A percentile compares a stretch with the other conserved stretches of the same genome.
Conservation (phyloP, 2,797 vertebrate genomes). For the Choloepus didactylus region DNA sequence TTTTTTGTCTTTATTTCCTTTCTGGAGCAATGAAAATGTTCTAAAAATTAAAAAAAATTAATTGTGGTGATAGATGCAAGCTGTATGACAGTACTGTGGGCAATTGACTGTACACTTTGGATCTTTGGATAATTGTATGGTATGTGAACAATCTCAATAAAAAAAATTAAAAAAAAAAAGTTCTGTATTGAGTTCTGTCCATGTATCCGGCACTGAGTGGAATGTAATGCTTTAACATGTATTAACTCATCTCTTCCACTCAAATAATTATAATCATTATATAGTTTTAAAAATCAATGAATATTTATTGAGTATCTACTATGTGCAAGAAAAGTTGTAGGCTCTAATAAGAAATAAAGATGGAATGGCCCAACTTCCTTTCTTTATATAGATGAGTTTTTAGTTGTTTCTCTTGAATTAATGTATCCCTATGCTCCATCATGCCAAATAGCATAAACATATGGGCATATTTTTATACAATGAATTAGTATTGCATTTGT, state of each 20-base stretch:
- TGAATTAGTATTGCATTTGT: not conserved
- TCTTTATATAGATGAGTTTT: not conserved
- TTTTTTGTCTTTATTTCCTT: no score
- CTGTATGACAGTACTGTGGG: no score
- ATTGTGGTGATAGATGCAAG: no score
- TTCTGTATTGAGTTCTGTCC: not conserved
- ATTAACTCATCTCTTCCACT: not conserved
- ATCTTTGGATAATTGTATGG: no score
- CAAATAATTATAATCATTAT: conserved; percentile 21
- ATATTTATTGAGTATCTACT: conserved; percentile 49
- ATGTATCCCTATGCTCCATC: not conserved
- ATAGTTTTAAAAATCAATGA: conserved; percentile 1
- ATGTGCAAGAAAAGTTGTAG: not conserved
- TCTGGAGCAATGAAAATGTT: no score
- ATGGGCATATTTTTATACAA: not conserved
- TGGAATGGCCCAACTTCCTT: not conserved
- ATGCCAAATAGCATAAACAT: not conserved
- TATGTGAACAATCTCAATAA: no score
- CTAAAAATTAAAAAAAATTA: no score
- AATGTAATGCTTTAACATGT: not conserved
- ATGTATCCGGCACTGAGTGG: not conserved
- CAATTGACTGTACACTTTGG: no score
- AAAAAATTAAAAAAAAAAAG: not conserved
- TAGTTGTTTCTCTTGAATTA: not conserved
- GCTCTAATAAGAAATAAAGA: not conserved